Conservation (phyloP, 2,888 invertebrate genomes). For the Abrostola tripartita region DNA sequence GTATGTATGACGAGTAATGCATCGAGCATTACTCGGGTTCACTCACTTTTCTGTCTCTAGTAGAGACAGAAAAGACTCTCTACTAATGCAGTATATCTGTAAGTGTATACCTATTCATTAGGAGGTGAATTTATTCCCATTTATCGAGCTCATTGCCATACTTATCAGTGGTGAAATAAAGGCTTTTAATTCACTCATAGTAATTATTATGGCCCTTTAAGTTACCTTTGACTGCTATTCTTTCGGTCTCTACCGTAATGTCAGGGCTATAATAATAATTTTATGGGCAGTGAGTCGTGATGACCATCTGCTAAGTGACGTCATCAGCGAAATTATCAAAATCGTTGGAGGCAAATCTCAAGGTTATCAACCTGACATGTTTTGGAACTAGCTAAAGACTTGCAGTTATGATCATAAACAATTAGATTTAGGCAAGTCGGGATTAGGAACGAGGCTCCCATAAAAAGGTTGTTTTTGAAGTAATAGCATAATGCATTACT, state of each 20-base stretch:
- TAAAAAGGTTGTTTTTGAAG: neutral
- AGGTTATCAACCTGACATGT: slow-evolving; percentile 37
- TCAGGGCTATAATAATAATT: slow-evolving; percentile 36
- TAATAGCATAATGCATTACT: neutral
- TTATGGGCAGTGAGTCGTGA: slow-evolving; percentile 29
- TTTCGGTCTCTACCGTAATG: slow-evolving; percentile 30
- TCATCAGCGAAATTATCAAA: slow-evolving; percentile 44
- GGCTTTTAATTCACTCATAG: neutral
- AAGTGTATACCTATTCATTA: too few relatives aligned
- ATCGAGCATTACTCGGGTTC: too few relatives aligned
- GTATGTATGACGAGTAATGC: neutral
- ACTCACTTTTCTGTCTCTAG: too few relatives aligned
- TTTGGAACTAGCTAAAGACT: slow-evolving; percentile 25
- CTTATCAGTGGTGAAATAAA: too few relatives aligned
- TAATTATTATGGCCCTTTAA: slow-evolving; percentile 16
- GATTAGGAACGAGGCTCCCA: slow-evolving; percentile 22
- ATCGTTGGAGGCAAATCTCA: slow-evolving; percentile 35
- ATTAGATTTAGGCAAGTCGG: slow-evolving; percentile 26
- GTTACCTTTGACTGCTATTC: slow-evolving; percentile 16
- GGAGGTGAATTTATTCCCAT: too few relatives aligned
- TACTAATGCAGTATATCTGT: too few relatives aligned
- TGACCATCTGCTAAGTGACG: slow-evolving; percentile 53
- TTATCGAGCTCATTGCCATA: too few relatives aligned
- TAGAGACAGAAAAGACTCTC: too few relatives aligned
- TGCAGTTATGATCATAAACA: slow-evolving; percentile 23